Evolutionary conservation across 2,797 vertebrate species (phyloP).

Genomic region (Cynopterus sphinx): DNA sequence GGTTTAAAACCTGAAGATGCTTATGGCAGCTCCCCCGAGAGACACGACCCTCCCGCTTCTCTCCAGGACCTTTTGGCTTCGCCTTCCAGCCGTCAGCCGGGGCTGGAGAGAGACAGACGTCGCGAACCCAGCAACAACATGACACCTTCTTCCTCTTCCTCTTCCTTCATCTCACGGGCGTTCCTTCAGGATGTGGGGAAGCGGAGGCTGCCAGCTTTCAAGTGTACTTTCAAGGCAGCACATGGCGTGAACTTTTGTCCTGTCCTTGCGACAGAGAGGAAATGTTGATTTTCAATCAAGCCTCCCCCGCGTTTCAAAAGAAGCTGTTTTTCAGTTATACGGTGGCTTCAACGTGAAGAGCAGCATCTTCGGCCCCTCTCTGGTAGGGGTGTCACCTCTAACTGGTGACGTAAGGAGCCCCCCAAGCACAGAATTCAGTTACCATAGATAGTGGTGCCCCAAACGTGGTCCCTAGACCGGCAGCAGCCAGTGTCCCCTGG

Average conservation of each 20-base stretch:
- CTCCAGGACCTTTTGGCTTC: not conserved
- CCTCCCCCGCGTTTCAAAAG: not conserved
- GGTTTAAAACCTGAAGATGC: not conserved
- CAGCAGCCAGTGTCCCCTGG: not conserved
- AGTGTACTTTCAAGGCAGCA: not conserved
- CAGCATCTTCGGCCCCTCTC: not conserved
- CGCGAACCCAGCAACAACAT: not conserved
- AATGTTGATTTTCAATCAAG: constrained; percentile 53
- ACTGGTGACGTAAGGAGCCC: too few relatives aligned
- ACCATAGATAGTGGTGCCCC: not conserved
- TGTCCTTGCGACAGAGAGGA: constrained; percentile 1
- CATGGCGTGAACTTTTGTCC: not conserved
- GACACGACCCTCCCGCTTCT: not conserved
- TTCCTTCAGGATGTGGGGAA: not conserved
- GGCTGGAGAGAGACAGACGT: too few relatives aligned
- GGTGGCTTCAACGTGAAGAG: not conserved
- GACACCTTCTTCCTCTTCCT: not conserved
- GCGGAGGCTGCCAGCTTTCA: not conserved
- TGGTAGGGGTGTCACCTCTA: not conserved
- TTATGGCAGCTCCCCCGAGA: not conserved
- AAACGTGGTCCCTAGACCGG: not conserved
- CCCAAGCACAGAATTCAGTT: not conserved
- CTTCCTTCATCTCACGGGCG: not conserved
- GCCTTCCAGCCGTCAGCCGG: not conserved
- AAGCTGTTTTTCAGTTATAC: constrained; percentile 17